Percentiles rank a stretch among this genome's conserved stretches.
Conservation (phyloP, 2,113 vertebrate genomes). For the Globicephala melas region DNA sequence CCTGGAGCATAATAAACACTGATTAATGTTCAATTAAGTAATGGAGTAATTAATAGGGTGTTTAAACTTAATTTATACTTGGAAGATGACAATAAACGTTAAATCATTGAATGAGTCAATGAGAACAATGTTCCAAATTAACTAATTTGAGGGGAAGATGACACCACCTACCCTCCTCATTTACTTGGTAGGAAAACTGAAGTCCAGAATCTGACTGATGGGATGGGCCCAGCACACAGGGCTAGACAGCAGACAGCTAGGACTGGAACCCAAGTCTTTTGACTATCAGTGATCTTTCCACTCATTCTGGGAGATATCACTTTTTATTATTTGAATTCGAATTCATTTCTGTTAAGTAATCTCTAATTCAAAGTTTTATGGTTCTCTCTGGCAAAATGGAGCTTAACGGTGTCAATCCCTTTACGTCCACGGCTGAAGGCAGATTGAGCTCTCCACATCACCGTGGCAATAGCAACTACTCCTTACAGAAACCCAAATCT, state of each 20-base stretch:
- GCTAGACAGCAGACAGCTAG: neutral
- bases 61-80: slow-evolving; percentile 25
- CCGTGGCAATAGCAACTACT: neutral
- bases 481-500: slow-evolving; percentile 43
- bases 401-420: neutral
- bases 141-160: neutral
- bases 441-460: slow-evolving; percentile 55
- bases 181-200: neutral
- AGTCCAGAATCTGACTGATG: neutral
- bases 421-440: neutral
- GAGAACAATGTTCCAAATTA: neutral
- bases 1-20: neutral
- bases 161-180: neutral
- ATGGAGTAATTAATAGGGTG: neutral
- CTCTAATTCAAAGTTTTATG: neutral
- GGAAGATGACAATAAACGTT: neutral
- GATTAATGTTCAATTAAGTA: slow-evolving; percentile 6
- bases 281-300: neutral
- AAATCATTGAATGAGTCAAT: neutral
- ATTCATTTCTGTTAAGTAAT: neutral
- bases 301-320: neutral
- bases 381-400: neutral
- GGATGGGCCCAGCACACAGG: neutral
- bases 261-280: neutral
- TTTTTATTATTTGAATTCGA: neutral